phyloP scores from a whole-genome alignment of 2,797 vertebrate species.

The Cossypha dichroa region DNA sequence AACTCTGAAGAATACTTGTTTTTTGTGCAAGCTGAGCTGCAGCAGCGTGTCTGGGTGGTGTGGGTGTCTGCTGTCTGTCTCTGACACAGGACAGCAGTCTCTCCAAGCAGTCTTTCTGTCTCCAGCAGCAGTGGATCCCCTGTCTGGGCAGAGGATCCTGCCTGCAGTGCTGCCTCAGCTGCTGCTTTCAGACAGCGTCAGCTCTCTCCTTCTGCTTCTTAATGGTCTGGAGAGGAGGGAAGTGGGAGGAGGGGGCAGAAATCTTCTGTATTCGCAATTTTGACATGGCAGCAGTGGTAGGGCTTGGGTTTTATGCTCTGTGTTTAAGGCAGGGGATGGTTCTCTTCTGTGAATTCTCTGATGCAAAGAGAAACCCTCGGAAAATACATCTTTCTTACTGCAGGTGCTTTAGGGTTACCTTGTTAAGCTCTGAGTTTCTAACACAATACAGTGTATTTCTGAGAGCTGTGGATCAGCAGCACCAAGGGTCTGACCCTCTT shows the following conservation, averaged over 20 bases:
- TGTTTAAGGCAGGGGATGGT: neutral
- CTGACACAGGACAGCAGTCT: neutral
- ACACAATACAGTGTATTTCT: neutral
- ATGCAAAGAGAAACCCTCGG: neutral
- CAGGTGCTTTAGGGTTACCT: neutral
- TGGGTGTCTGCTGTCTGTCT: neutral
- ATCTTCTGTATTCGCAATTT: neutral
- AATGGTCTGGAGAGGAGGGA: neutral
- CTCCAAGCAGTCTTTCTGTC: neutral
- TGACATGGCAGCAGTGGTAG: neutral
- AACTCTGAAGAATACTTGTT: neutral
- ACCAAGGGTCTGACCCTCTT: neutral
- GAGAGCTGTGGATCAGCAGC: neutral
- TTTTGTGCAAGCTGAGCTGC: neutral
- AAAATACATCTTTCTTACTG: neutral
- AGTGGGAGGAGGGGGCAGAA: neutral
- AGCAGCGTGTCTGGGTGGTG: neutral
- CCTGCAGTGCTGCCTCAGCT: slow-evolving; percentile 12
- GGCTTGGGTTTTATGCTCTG: neutral
- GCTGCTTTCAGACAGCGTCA: neutral
- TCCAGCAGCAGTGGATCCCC: neutral
- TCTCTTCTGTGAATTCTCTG: neutral
- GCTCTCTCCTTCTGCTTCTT: neutral
- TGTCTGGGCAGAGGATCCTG: neutral
- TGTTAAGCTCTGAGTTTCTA: neutral